Base-by-base conservation (phyloP, 2,888 invertebrate species). In the Cerastoderma edule region DNA sequence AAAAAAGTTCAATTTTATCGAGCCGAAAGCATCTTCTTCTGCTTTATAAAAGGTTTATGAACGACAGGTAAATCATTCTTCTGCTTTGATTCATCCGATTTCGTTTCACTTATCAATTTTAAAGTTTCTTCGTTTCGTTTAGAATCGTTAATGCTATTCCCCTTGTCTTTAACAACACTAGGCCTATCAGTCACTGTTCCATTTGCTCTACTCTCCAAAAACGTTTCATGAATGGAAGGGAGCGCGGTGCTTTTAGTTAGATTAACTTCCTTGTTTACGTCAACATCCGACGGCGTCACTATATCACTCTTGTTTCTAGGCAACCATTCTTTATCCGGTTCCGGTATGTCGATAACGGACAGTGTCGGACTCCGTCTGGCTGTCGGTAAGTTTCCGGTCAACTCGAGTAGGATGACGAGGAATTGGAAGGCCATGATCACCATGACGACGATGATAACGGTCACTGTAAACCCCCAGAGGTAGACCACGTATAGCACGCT, bases 401-500 rank as follows among this genome's bases (percentile, higher is more conserved):
- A 24, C 10, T 60, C 60, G 2, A 60, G 39, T 27, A 60, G n/a
- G 35, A 60, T 39, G 19, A 60, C 39, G 39, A 60, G 13, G 60
- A 60, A 60, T 39, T 60, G 60, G 22, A 60, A 24, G 22, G 8
- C 3, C 4, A 60, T 39, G 39, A 22, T 22, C 8, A 39, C 5
- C 10, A 60, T 24, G 16, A 66, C 22, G 19, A 66, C 28, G 48
- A 48, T 66, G 24, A 50, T 48, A n/a, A 50, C 1, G 28, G 30
- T 46, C 22, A 19, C 4, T 0, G 46, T 30, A 2, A 48, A 1
- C 1, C 33, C n/a, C 66, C 66, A 50, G 22, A 48, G n/a, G 30
- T 6, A 66, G 16, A 66, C 27, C 35, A 75, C 27, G 8, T 69
- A 70, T 46, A 77, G 24, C 0, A 77, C 64, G 22, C 66, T 67